Evolutionary conservation across 2,888 invertebrate genomes (phyloP).

Genomic region (Yponomeuta sedellus): DNA sequence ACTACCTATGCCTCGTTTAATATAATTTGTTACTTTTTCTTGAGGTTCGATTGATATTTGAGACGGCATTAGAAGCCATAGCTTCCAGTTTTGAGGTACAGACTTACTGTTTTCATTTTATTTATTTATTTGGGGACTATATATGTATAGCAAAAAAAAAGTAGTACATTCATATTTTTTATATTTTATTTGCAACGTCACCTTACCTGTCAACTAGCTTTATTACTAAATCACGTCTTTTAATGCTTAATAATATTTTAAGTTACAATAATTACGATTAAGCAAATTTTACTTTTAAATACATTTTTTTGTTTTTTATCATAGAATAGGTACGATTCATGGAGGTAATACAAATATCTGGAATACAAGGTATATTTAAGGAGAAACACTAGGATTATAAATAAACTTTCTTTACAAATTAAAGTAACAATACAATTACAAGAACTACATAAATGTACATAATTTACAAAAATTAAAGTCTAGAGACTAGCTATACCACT

Average conservation of each 20-base stretch:
- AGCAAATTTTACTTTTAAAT: neutral
- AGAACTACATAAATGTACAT: too few species aligned
- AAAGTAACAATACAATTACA: too few species aligned
- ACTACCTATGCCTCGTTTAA: too few species aligned
- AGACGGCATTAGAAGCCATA: too few species aligned
- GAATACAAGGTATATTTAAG: neutral
- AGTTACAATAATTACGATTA: neutral
- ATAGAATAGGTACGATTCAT: neutral
- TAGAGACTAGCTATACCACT: too few species aligned
- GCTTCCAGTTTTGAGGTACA: too few species aligned
- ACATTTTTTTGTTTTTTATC: neutral
- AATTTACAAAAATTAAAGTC: too few species aligned
- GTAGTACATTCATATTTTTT: neutral
- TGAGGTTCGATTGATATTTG: too few species aligned
- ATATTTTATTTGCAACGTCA: constrained; percentile 9
- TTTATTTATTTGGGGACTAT: too few species aligned
- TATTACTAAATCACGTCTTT: constrained; percentile 4
- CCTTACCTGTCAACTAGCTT: neutral
- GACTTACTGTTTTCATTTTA: too few species aligned
- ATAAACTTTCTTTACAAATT: too few species aligned
- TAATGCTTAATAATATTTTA: neutral
- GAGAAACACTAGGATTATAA: neutral
- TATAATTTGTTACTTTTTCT: too few species aligned
- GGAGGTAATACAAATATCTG: neutral
- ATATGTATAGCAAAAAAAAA: neutral